phyloP scores from a whole-genome alignment of 2,113 vertebrate species.

The Pangasianodon hypophthalmus region DNA sequence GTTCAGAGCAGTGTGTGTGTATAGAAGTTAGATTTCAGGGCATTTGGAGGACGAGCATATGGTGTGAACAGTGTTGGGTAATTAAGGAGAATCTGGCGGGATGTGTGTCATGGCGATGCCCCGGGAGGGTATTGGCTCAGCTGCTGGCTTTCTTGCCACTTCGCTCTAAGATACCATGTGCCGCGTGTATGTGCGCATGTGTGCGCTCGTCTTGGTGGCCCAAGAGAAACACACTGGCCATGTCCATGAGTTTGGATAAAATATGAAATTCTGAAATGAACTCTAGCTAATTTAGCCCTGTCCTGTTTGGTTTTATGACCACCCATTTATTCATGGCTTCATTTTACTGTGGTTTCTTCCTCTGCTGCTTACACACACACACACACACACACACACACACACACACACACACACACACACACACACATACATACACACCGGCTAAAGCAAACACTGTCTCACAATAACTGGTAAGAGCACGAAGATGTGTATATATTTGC shows the following conservation, averaged over 20 bases:
- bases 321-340: neutral
- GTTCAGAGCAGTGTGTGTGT: neutral
- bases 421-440: neutral
- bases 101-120: conserved; percentile 37
- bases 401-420: neutral
- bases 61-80: conserved; percentile 42
- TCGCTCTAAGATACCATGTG: neutral
- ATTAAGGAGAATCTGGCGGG: conserved; percentile 45
- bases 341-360: neutral
- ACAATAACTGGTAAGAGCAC: neutral
- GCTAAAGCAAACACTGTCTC: neutral
- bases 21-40: neutral
- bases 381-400: neutral
- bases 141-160: conserved; percentile 29
- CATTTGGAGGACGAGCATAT: conserved; percentile 47
- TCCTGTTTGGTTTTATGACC: neutral
- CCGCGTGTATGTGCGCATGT: neutral
- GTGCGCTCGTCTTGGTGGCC: neutral
- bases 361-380: neutral
- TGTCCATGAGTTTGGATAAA: neutral
- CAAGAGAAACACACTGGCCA: neutral
- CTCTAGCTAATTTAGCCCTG: neutral
- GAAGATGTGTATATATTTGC: neutral
- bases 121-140: conserved; percentile 36
- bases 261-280: neutral